phyloP scores from a whole-genome alignment of 1,140 invertebrate species.

The Ruditapes philippinarum region DNA sequence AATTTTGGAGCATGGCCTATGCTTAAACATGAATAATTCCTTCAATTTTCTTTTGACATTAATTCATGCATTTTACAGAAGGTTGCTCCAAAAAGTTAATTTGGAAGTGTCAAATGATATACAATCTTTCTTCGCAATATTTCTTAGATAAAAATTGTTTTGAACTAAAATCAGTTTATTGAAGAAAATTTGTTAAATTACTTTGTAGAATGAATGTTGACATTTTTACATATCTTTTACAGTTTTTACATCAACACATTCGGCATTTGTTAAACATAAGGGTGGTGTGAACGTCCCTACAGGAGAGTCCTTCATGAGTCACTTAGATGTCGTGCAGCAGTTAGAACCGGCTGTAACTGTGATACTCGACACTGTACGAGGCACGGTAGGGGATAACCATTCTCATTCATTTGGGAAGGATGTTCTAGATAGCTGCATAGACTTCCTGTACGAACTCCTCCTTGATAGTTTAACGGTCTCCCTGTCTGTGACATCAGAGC shows the following conservation, averaged over 20 bases:
- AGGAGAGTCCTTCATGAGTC: constrained; percentile 41
- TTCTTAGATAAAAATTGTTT: too few relatives aligned
- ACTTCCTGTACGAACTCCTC: constrained; percentile 79
- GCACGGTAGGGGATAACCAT: constrained; percentile 69
- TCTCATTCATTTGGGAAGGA: constrained; percentile 76
- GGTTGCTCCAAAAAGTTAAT: too few relatives aligned
- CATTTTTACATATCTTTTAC: constrained; percentile 25
- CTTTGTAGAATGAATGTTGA: neutral
- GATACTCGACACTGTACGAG: constrained; percentile 70
- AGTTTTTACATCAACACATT: constrained; percentile 71
- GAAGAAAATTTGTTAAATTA: too few relatives aligned
- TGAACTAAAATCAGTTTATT: too few relatives aligned
- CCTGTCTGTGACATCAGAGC: constrained; percentile 35
- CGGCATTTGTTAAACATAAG: neutral
- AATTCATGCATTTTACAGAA: too few relatives aligned
- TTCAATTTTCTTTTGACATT: too few relatives aligned
- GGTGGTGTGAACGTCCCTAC: neutral
- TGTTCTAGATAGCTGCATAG: constrained; percentile 73
- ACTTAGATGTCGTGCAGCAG: constrained; percentile 70
- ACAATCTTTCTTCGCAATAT: too few relatives aligned
- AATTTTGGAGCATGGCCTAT: too few relatives aligned
- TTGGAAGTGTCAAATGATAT: too few relatives aligned
- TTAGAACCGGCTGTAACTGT: constrained; percentile 75
- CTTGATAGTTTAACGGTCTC: constrained; percentile 70
- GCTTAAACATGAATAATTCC: too few relatives aligned